Evolutionary conservation across 2,113 vertebrate species (phyloP).

Genomic region (Ploceus nigricollis): DNA sequence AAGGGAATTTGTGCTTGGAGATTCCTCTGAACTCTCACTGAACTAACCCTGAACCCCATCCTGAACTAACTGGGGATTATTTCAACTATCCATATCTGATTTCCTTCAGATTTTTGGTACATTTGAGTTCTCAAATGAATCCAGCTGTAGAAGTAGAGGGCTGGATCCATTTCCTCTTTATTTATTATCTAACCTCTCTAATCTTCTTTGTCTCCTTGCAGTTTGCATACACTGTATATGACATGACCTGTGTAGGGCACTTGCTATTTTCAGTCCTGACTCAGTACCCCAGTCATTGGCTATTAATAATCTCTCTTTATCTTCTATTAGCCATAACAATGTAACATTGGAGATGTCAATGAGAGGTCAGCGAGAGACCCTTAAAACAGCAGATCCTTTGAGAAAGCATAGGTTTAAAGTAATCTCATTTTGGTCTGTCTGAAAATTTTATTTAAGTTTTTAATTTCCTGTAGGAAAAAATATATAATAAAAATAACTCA

Average conservation of each 20-base stretch:
- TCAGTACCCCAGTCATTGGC: neutral
- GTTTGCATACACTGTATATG: neutral
- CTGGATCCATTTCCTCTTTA: neutral
- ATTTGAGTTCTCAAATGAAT: neutral
- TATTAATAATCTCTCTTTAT: conserved; percentile 33
- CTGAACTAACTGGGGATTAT: neutral
- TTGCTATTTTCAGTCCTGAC: conserved; percentile 14
- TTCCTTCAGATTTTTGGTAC: neutral
- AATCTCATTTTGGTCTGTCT: neutral
- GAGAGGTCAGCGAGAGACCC: neutral
- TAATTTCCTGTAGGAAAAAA: conserved; percentile 4
- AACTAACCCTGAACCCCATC: conserved; percentile 4
- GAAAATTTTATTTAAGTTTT: neutral
- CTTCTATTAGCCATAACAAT: conserved; percentile 25
- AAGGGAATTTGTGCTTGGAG: neutral
- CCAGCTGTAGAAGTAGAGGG: neutral
- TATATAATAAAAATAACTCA: neutral
- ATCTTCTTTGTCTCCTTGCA: conserved; percentile 5
- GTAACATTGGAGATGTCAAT: neutral
- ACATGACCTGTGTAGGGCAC: neutral
- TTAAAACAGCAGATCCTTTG: conserved; percentile 2
- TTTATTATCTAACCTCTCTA: conserved; percentile 13
- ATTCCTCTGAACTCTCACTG: conserved; percentile 6
- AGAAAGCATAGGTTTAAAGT: neutral
- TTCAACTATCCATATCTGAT: neutral